Conservation (phyloP, 2,113 vertebrate species). For the Cebus imitator region DNA sequence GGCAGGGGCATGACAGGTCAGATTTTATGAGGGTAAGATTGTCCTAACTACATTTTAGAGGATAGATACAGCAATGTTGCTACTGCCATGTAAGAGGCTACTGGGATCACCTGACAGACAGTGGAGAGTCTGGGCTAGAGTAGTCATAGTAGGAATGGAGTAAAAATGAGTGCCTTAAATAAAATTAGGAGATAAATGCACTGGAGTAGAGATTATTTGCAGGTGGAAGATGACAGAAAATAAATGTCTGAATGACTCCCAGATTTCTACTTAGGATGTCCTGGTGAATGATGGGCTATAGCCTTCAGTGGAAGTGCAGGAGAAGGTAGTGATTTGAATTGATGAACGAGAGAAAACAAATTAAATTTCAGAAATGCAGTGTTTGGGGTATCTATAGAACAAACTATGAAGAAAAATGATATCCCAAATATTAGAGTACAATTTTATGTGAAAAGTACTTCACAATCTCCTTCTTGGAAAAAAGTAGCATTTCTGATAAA, state of each 20-base stretch:
- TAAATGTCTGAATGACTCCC: not conserved
- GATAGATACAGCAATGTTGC: accelerated
- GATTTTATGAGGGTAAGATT: not conserved
- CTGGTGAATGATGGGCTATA: not conserved
- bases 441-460: not conserved
- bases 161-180: not conserved
- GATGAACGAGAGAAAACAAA: not conserved
- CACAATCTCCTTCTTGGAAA: constrained; percentile 3
- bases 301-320: not conserved
- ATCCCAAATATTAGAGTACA: not conserved
- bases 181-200: not conserved
- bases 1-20: accelerated
- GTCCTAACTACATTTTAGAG: accelerated
- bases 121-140: not conserved
- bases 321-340: not conserved
- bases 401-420: not conserved
- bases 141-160: accelerated
- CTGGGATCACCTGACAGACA: accelerated
- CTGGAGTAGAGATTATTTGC: not conserved
- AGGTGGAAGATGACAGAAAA: not conserved
- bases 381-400: not conserved
- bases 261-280: not conserved
- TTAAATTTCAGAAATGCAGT: not conserved
- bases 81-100: accelerated
- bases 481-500: constrained; percentile 59